These are phyloP conservation scores for Drosophila ogumai DNA, from an alignment of 1,140 invertebrate species.

Conservation along the genomic window DNA sequence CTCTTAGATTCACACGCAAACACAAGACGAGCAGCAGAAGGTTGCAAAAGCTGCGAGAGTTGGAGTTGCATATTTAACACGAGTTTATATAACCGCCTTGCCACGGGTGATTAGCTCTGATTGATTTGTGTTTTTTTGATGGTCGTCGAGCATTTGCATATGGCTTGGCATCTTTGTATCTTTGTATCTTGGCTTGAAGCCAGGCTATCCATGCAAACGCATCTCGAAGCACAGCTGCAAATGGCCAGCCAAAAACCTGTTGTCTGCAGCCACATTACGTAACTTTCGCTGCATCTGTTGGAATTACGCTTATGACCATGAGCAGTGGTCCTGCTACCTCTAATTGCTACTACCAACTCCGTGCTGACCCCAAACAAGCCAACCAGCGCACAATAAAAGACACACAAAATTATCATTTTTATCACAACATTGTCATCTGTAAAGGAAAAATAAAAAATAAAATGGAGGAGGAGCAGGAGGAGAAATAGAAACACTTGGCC, in stretches of 20 bases:
- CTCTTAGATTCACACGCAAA: slow-evolving; percentile 42
- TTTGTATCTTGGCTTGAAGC: slow-evolving; percentile 10
- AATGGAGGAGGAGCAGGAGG: slow-evolving; percentile 4
- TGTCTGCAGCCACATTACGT: slow-evolving; percentile 36
- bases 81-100: slow-evolving; percentile 30
- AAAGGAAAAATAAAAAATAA: background rate
- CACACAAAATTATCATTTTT: slow-evolving; percentile 54
- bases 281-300: slow-evolving; percentile 64
- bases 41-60: slow-evolving; percentile 46
- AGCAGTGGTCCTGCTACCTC: slow-evolving; percentile 11
- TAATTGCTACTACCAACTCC: slow-evolving; percentile 39
- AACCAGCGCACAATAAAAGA: slow-evolving; percentile 18
- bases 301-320: slow-evolving; percentile 31
- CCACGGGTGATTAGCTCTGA: slow-evolving; percentile 65
- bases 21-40: slow-evolving; percentile 14
- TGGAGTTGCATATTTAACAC: slow-evolving; percentile 22
- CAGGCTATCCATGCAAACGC: slow-evolving; percentile 52
- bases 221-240: slow-evolving; percentile 32
- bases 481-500: slow-evolving; percentile 50
- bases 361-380: slow-evolving; percentile 50
- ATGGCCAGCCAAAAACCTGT: slow-evolving; percentile 50
- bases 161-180: background rate
- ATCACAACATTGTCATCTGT: slow-evolving; percentile 71
- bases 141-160: slow-evolving; percentile 43
- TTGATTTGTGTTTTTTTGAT: slow-evolving; percentile 64